Percentiles rank a stretch among this genome's conserved stretches.
These are phyloP conservation scores for Merluccius polli DNA, from an alignment of 2,797 vertebrate species.

Conservation along the genomic window DNA sequence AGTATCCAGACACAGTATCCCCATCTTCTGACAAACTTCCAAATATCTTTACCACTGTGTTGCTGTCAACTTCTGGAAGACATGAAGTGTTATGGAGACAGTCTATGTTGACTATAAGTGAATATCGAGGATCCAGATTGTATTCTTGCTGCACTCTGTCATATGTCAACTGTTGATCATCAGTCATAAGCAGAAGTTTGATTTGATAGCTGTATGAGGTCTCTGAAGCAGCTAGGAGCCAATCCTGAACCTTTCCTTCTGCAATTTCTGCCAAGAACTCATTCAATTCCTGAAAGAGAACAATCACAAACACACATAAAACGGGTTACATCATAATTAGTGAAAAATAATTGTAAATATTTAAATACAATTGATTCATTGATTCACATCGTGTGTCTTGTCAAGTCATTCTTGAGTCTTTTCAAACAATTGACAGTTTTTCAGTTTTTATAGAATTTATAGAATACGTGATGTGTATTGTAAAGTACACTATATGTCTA, in stretches of 20 bases:
- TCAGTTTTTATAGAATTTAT: too few species aligned
- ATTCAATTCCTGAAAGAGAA: constrained; percentile 26
- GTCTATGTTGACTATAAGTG: constrained; percentile 18
- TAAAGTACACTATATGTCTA: too few species aligned
- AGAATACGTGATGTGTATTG: too few species aligned
- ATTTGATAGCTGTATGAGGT: constrained; percentile 33
- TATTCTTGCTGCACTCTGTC: constrained; percentile 36
- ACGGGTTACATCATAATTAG: background rate
- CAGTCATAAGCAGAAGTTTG: constrained; percentile 42
- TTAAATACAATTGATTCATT: too few species aligned
- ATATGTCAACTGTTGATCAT: constrained; percentile 27
- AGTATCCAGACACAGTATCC: constrained; percentile 39
- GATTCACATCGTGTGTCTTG: too few species aligned
- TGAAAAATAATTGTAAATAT: too few species aligned
- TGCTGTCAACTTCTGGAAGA: constrained; percentile 15
- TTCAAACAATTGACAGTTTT: too few species aligned
- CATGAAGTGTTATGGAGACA: constrained; percentile 33
- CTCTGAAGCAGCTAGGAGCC: constrained; percentile 34
- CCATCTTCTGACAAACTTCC: constrained; percentile 34
- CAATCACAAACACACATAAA: background rate
- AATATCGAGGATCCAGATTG: constrained; percentile 40
- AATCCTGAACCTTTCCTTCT: constrained; percentile 25
- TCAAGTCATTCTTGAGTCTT: too few species aligned
- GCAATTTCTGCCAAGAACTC: constrained; percentile 20
- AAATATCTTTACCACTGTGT: constrained; percentile 39